Conservation (phyloP, 2,888 invertebrate genomes). For the Sialis lutaria region DNA sequence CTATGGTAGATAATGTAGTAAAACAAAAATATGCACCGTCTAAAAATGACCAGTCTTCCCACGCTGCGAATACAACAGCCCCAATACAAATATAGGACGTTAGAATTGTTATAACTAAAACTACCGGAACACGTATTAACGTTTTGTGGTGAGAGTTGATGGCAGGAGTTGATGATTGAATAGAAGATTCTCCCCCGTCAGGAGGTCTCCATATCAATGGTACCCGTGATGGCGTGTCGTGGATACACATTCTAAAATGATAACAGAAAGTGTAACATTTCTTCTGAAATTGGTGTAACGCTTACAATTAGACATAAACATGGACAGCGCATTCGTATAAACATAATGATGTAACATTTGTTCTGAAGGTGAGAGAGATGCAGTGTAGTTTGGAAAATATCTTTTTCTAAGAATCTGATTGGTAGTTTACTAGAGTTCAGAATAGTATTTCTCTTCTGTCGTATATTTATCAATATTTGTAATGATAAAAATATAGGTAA, state of each 20-base stretch:
- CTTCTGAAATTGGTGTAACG: not conserved
- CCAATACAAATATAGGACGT: constrained; percentile 58
- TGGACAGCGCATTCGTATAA: constrained; percentile 3
- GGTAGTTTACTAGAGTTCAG: too few species aligned
- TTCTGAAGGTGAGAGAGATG: too few species aligned
- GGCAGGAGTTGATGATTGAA: constrained; percentile 12
- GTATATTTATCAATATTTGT: too few species aligned
- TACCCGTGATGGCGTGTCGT: constrained; percentile 60
- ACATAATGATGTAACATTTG: not conserved
- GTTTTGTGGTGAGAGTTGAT: constrained; percentile 7
- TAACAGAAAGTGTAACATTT: not conserved
- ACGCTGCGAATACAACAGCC: constrained; percentile 59
- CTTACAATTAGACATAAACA: too few species aligned
- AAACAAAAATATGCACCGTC: constrained; percentile 77
- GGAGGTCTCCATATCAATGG: constrained; percentile 48
- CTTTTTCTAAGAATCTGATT: too few species aligned
- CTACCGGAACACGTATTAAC: constrained; percentile 37
- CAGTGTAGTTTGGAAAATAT: too few species aligned
- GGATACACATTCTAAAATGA: constrained; percentile 28
- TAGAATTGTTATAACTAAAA: constrained; percentile 46
- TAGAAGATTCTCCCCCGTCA: constrained; percentile 21
- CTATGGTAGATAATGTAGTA: constrained; percentile 67
- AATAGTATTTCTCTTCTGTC: too few species aligned
- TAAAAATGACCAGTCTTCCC: constrained; percentile 64
- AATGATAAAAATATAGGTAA: too few species aligned